phyloP scores from a whole-genome alignment of 2,797 vertebrate species.

The Channa striata region DNA sequence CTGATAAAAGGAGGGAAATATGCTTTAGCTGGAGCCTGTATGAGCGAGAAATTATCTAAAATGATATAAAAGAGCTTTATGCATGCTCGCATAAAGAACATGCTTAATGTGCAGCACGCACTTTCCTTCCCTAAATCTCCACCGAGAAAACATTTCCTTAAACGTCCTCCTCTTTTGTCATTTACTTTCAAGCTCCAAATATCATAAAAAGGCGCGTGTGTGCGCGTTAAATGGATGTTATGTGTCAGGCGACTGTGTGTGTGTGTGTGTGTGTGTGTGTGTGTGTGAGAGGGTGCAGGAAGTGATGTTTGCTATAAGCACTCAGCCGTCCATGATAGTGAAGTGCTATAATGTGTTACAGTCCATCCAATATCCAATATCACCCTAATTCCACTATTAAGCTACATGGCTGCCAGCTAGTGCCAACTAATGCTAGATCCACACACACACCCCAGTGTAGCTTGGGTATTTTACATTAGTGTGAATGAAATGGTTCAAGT shows the following conservation, averaged over 20 bases:
- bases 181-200: conserved; percentile 59
- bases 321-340: conserved; percentile 58
- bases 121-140: conserved; percentile 42
- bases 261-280: conserved; percentile 14
- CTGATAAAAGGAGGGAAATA: conserved; percentile 72
- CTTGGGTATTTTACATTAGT: background rate
- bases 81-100: conserved; percentile 52
- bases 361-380: conserved; percentile 61
- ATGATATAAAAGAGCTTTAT: conserved; percentile 70
- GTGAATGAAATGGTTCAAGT: conserved; percentile 4
- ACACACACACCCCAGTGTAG: conserved; percentile 19
- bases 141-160: conserved; percentile 36
- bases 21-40: conserved; percentile 57
- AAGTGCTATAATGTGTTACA: conserved; percentile 65
- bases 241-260: conserved; percentile 18
- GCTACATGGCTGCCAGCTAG: conserved; percentile 48
- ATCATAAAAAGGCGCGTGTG: conserved; percentile 50
- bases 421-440: conserved; percentile 20
- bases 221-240: conserved; percentile 56
- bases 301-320: conserved; percentile 70
- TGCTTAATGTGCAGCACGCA: conserved; percentile 51
- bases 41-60: conserved; percentile 69
- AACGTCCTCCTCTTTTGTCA: conserved; percentile 48
- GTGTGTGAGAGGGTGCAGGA: conserved; percentile 53
- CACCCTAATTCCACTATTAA: conserved; percentile 58